A percentile compares a stretch with the other conserved stretches of the same genome.
Conservation (phyloP, 2,797 vertebrate species). For the Clamator glandarius region DNA sequence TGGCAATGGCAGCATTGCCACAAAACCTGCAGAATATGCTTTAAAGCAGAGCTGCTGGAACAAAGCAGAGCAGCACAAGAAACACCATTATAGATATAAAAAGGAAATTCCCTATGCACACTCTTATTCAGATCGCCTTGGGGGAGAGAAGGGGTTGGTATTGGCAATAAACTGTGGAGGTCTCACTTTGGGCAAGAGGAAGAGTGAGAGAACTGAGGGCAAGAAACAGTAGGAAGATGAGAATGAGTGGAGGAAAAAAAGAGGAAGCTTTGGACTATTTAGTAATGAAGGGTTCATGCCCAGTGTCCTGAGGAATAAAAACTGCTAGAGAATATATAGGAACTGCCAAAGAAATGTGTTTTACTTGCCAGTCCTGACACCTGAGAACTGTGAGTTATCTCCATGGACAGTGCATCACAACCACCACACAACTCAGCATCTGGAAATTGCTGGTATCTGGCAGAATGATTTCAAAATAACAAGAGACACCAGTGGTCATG, state of each 20-base stretch:
- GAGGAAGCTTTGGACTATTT: neutral
- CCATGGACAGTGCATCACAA: neutral
- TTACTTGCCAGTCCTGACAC: neutral
- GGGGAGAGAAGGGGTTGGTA: neutral
- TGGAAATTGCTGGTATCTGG: neutral
- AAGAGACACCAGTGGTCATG: neutral
- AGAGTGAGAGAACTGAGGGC: neutral
- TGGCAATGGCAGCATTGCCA: neutral
- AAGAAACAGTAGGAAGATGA: neutral
- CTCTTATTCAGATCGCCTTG: neutral
- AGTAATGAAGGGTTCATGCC: accelerated
- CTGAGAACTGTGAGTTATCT: neutral
- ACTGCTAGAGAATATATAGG: neutral
- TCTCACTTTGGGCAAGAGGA: neutral
- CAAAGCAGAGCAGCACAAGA: neutral
- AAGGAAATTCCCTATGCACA: neutral
- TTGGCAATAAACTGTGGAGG: neutral
- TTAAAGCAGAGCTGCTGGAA: neutral
- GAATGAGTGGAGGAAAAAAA: neutral
- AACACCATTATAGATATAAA: neutral
- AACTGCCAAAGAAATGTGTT: neutral
- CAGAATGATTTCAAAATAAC: neutral
- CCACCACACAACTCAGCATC: neutral
- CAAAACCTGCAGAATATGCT: neutral
- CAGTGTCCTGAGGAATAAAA: accelerated